Evolutionary conservation across 1,140 invertebrate species (phyloP).

Genomic region (Coptotermes formosanus): DNA sequence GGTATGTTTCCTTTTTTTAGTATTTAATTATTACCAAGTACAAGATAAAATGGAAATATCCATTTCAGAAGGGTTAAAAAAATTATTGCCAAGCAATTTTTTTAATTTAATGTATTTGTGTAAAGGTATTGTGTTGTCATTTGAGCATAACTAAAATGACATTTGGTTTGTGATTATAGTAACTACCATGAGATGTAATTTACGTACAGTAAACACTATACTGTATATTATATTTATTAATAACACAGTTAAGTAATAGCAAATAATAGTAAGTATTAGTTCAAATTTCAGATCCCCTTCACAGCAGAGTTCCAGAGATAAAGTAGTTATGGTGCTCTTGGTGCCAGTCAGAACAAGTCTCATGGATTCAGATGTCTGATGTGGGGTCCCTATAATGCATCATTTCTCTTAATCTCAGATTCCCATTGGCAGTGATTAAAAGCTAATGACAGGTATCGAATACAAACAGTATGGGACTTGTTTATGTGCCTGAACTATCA

Average conservation of each 20-base stretch:
- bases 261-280: not conserved
- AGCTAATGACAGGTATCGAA: not conserved
- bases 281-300: not conserved
- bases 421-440: not conserved
- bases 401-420: not conserved
- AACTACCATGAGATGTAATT: not conserved
- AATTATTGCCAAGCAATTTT: slow-evolving; percentile 30
- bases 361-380: not conserved
- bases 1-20: slow-evolving; percentile 14
- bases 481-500: not conserved
- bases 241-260: slow-evolving; percentile 16
- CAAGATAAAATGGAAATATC: slow-evolving; percentile 18
- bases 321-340: not conserved
- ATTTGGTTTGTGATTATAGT: not conserved
- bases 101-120: slow-evolving; percentile 28
- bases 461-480: not conserved
- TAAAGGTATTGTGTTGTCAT: not conserved
- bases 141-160: not conserved
- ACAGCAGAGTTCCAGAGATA: not conserved
- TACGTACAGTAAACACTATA: not conserved
- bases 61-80: slow-evolving; percentile 21
- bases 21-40: slow-evolving; percentile 23
- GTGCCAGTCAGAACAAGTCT: not conserved
- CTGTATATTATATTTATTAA: slow-evolving; percentile 24
- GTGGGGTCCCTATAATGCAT: not conserved